phyloP scores from a whole-genome alignment of 2,888 invertebrate genomes.

The Eumerus sabulonum region DNA sequence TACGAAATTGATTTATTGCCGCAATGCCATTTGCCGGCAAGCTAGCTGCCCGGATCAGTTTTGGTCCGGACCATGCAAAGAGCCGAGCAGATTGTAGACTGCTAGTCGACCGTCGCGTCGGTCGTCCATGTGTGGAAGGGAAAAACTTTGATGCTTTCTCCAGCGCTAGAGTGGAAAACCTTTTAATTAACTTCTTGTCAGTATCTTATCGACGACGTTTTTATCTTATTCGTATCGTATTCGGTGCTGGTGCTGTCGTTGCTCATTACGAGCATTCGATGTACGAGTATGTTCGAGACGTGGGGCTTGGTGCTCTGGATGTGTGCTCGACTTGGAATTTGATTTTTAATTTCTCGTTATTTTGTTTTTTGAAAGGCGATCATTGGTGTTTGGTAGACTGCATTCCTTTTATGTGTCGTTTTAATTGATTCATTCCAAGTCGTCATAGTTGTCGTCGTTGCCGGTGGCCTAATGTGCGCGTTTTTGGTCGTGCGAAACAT shows the following conservation, averaged over 20 bases:
- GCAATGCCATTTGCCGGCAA: conserved; percentile 61
- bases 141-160: conserved; percentile 57
- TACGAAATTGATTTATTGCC: conserved; percentile 68
- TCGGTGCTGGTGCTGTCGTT: conserved; percentile 14
- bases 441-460: not conserved
- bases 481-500: conserved; percentile 63
- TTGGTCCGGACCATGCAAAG: conserved; percentile 60
- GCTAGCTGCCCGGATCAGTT: conserved; percentile 31
- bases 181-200: conserved; percentile 68
- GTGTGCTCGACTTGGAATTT: conserved; percentile 15
- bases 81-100: conserved; percentile 43
- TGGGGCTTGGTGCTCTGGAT: no score
- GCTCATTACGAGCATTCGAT: not conserved
- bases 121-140: conserved; percentile 27
- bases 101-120: not conserved
- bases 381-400: conserved; percentile 29
- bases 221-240: conserved; percentile 25
- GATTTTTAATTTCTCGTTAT: conserved; percentile 28
- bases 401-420: conserved; percentile 63
- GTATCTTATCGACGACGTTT: conserved; percentile 58
- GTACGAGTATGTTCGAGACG: no score
- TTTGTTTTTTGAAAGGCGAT: conserved; percentile 35
- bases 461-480: conserved; percentile 52
- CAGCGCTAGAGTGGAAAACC: conserved; percentile 54
- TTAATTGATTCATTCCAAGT: conserved; percentile 63